Percentiles rank a stretch among this genome's conserved stretches.
These are phyloP conservation scores for Papilio polytes DNA, from an alignment of 1,140 invertebrate genomes.

Conservation along the genomic window DNA sequence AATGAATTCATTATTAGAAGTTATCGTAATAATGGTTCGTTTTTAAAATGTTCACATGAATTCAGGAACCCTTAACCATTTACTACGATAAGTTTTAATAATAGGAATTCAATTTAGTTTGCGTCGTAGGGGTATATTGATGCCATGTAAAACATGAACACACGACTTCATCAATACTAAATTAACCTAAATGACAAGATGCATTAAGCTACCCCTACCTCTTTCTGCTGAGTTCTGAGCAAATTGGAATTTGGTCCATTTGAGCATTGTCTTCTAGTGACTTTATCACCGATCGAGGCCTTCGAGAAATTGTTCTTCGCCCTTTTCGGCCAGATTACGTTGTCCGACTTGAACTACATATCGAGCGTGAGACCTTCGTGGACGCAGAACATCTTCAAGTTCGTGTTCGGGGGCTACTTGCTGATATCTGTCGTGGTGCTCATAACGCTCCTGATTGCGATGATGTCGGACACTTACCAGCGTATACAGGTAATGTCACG, in stretches of 20 bases:
- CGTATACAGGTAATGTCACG: slow-evolving; percentile 92
- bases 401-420: slow-evolving; percentile 98
- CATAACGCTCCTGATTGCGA: slow-evolving; percentile 99
- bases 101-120: slow-evolving; percentile 43
- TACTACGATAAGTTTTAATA: slow-evolving; percentile 44
- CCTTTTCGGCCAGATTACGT: slow-evolving; percentile 97
- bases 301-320: slow-evolving; percentile 99
- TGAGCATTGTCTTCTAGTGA: slow-evolving; percentile 86
- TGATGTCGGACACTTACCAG: slow-evolving; percentile 99
- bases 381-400: slow-evolving; percentile 92
- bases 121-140: slow-evolving; percentile 60
- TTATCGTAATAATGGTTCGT: slow-evolving; percentile 47
- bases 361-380: slow-evolving; percentile 87
- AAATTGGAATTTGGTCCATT: slow-evolving; percentile 69
- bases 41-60: background rate
- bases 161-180: slow-evolving; percentile 47
- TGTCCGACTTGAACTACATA: slow-evolving; percentile 91
- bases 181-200: slow-evolving; percentile 34
- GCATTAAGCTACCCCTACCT: slow-evolving; percentile 72
- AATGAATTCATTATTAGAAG: slow-evolving; percentile 38
- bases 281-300: slow-evolving; percentile 94
- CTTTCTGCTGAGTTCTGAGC: slow-evolving; percentile 43
- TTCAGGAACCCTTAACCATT: slow-evolving; percentile 32
- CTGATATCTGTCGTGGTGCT: slow-evolving; percentile 98
- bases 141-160: slow-evolving; percentile 50